Conservation (phyloP, 2,888 invertebrate genomes). For the Calameuta pallipes region DNA sequence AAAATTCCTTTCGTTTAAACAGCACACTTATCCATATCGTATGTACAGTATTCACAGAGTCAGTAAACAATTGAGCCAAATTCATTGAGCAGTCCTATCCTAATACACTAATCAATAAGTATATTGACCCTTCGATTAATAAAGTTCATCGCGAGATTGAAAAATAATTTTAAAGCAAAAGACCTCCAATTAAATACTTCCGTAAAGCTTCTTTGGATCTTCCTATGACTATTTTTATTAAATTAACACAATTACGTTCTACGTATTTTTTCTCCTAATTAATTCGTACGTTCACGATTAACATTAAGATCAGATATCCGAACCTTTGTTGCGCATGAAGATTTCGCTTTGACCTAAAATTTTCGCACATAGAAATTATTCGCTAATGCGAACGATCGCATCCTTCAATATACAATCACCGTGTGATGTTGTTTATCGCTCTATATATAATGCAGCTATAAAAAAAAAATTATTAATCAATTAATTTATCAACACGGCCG, state of each 20-base stretch:
- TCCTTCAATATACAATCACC: slow-evolving; percentile 44
- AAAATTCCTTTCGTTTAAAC: neutral
- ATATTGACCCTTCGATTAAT: too few species aligned
- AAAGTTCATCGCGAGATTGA: too few species aligned
- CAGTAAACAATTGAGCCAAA: too few species aligned
- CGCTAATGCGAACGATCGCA: slow-evolving; percentile 37
- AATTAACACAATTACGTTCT: neutral
- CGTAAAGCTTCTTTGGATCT: neutral
- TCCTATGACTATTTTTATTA: neutral
- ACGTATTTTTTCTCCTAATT: neutral
- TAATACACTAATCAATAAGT: too few species aligned
- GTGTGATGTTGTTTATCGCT: slow-evolving; percentile 44
- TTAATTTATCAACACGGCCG: slow-evolving; percentile 20
- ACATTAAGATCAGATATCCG: neutral
- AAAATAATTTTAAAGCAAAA: too few species aligned
- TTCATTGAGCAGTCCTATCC: too few species aligned
- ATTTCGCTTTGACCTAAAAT: neutral
- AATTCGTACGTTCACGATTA: neutral
- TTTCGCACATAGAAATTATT: neutral
- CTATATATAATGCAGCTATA: slow-evolving; percentile 47
- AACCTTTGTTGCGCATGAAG: neutral
- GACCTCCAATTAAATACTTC: too few species aligned
- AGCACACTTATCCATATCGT: too few species aligned
- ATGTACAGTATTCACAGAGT: too few species aligned
- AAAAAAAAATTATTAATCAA: slow-evolving; percentile 17